Evolutionary conservation across 2,113 vertebrate species (phyloP).

Genomic region (Ranitomeya imitator): DNA sequence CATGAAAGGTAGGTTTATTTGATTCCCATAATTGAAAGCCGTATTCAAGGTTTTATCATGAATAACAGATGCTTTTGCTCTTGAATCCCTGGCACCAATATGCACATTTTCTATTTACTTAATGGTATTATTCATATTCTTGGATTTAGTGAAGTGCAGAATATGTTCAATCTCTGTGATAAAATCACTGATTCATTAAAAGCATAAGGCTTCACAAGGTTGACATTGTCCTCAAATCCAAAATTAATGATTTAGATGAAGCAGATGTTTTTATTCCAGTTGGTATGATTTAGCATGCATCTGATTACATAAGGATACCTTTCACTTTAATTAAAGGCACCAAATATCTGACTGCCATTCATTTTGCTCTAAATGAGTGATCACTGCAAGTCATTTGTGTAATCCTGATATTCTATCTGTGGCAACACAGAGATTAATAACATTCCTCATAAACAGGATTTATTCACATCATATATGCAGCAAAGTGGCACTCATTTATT

Average conservation of each 20-base stretch:
- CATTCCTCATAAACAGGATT: constrained; percentile 18
- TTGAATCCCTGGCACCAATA: constrained; percentile 51
- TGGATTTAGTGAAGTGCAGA: constrained; percentile 59
- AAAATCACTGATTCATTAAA: constrained; percentile 63
- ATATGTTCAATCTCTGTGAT: constrained; percentile 63
- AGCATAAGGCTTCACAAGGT: constrained; percentile 61
- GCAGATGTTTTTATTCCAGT: constrained; percentile 66
- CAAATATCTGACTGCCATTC: constrained; percentile 57
- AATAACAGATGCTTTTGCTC: constrained; percentile 56
- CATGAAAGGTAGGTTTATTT: constrained; percentile 52
- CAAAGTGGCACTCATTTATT: neutral
- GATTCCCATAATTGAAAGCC: constrained; percentile 44
- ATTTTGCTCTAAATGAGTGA: neutral
- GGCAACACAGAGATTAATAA: neutral
- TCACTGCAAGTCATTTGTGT: constrained; percentile 45
- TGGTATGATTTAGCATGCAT: constrained; percentile 62
- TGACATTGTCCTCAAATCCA: constrained; percentile 66
- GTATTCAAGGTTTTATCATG: constrained; percentile 54
- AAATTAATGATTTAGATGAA: constrained; percentile 65
- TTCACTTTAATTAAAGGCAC: constrained; percentile 68
- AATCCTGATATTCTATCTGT: constrained; percentile 50
- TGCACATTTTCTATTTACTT: constrained; percentile 55
- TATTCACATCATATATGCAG: neutral
- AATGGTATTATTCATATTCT: constrained; percentile 56
- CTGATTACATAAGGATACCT: constrained; percentile 60